Evolutionary conservation across 1,140 invertebrate species (phyloP), one percentile per base, ranked within the genome.

Genomic region (Cylas formicarius): DNA sequence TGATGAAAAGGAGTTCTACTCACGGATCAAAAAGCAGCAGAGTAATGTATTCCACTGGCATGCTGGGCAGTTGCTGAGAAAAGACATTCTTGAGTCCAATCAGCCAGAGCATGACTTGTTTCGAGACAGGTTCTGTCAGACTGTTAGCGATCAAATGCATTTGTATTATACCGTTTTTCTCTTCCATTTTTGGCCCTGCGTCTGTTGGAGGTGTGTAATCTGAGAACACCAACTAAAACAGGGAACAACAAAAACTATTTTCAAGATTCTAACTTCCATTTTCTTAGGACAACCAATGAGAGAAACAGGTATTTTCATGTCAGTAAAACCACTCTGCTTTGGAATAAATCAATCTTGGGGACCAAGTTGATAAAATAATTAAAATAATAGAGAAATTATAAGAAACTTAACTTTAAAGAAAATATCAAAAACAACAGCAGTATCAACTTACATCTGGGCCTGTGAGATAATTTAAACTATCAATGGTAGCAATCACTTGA

Each of bases 1-100:
- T 20, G 18, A 5, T 3, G 18, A 36, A 18, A 37, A 34, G 34
- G 10, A 13, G 10, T 1, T 10, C 9, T 34, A 78, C 84, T 81
- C 73, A 90, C 78, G 91, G 88, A 73, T 99, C 96, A 71, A 99
- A 99, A 1, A 99, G 88, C 14, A 98, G 66, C 56, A 97, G 80
- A 0, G 91, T 92, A 45, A 99, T 97, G 60, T 99, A 99, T 67
- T 97, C 92, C 55, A 93, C 92, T 0, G 93, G 93, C 94, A 99
- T 99, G 65, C 88, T 77, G 0, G 96, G 92, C 36, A 99, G 69
- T 60, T 98, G 95, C 60, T 91, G 86, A 10, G 90, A 90, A 66
- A 98, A 97, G 0, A 99, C 85, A 70, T 93, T 94, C 63, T 96
- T 91, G 0, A 99, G 71, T 35, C 90, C 74, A 46, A 96, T 84